Conservation (phyloP, 1,140 invertebrate species). For the Episyrphus balteatus region DNA sequence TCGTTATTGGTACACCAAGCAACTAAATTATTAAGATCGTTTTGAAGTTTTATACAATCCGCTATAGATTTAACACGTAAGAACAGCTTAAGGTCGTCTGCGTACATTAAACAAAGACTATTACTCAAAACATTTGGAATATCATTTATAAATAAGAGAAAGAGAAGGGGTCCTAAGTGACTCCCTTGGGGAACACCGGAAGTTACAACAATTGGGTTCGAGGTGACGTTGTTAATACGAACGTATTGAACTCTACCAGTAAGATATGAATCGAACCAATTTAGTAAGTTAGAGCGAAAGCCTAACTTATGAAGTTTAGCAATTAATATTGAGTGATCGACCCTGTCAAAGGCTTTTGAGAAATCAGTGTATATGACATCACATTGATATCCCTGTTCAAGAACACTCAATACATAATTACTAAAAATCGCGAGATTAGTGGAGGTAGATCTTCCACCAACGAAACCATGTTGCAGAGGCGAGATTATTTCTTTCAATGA, state of each 20-base stretch:
- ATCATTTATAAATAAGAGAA: conserved; percentile 26
- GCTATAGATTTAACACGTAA: not conserved
- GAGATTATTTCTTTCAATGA: not conserved
- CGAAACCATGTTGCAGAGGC: conserved; percentile 18
- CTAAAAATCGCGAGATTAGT: conserved; percentile 16
- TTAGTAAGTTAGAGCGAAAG: conserved; percentile 11
- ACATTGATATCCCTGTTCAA: conserved; percentile 15
- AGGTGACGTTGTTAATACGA: conserved; percentile 13
- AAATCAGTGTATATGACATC: conserved; percentile 26
- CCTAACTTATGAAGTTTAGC: no score
- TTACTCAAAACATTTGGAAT: conserved; percentile 13
- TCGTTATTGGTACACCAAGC: not conserved
- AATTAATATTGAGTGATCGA: no score
- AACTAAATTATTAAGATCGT: conserved; percentile 3
- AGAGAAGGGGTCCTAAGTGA: conserved; percentile 20
- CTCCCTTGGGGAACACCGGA: conserved; percentile 22
- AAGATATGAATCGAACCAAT: conserved; percentile 19
- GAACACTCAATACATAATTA: conserved; percentile 8
- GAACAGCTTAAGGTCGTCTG: no score
- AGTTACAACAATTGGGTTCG: conserved; percentile 6
- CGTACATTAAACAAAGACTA: conserved; percentile 16
- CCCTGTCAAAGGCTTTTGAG: conserved; percentile 24
- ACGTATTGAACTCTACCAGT: conserved; percentile 14
- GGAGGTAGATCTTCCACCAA: conserved; percentile 12
- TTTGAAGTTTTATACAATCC: conserved; percentile 6